Percentiles rank a stretch among this genome's conserved stretches.
Evolutionary conservation across 2,113 vertebrate genomes (phyloP).

Genomic region (Athene noctua): DNA sequence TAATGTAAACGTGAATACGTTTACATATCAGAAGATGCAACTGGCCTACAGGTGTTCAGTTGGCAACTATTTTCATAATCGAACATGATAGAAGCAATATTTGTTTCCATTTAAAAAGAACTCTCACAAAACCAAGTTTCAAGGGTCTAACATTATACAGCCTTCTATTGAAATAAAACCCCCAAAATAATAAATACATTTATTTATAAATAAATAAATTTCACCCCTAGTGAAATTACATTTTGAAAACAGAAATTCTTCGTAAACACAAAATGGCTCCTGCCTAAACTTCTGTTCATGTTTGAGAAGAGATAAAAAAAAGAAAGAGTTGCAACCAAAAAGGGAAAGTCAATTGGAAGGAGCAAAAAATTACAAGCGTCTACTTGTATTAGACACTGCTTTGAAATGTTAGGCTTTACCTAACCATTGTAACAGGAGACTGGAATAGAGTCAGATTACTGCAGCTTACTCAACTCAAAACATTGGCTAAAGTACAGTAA

Average conservation of each 20-base stretch:
- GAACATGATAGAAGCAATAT: neutral
- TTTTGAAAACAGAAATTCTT: neutral
- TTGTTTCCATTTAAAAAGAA: neutral
- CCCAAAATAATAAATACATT: neutral
- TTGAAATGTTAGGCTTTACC: neutral
- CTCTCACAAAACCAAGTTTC: neutral
- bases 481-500: neutral
- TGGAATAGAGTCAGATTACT: neutral
- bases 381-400: neutral
- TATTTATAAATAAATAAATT: neutral
- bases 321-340: neutral
- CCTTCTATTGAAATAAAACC: neutral
- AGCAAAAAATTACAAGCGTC: neutral
- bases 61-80: neutral
- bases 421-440: neutral
- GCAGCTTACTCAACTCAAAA: neutral
- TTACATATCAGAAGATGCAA: neutral
- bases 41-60: neutral
- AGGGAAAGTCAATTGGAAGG: neutral
- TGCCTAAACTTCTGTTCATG: neutral
- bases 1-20: neutral
- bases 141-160: neutral
- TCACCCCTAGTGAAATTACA: neutral
- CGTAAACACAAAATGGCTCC: neutral
- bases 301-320: neutral